Conservation (phyloP, 2,113 vertebrate species). For the Macaca mulatta region DNA sequence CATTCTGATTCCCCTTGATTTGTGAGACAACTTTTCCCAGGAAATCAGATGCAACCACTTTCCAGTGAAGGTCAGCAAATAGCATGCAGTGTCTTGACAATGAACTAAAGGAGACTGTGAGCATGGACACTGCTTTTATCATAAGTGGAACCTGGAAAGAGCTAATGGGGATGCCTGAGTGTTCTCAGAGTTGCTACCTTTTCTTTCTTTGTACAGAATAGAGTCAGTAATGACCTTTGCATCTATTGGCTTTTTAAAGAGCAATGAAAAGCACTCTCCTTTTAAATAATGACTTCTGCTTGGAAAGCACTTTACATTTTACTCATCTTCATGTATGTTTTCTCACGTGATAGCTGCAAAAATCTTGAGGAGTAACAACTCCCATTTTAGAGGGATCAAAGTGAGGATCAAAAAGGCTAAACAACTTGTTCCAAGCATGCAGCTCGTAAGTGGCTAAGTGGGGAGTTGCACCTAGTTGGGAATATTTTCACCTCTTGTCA, state of each 20-base stretch:
- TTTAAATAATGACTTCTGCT: not conserved
- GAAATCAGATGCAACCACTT: not conserved
- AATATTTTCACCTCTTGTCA: not conserved
- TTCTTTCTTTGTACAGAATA: constrained; percentile 29
- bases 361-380: not conserved
- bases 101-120: not conserved
- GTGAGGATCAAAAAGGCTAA: not conserved
- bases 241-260: not conserved
- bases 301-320: not conserved
- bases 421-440: not conserved
- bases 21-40: not conserved
- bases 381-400: not conserved
- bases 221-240: not conserved
- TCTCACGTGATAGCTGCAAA: not conserved
- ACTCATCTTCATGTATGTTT: not conserved
- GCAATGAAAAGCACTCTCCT: not conserved
- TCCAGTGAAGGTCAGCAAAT: not conserved
- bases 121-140: not conserved
- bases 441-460: not conserved
- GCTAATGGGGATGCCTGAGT: not conserved
- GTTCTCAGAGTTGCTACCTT: not conserved
- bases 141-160: not conserved
- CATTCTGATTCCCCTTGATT: not conserved
- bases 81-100: not conserved
- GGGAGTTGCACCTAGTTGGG: not conserved